Evolutionary conservation across 2,113 vertebrate genomes (phyloP).

Genomic region (Alligator mississippiensis): DNA sequence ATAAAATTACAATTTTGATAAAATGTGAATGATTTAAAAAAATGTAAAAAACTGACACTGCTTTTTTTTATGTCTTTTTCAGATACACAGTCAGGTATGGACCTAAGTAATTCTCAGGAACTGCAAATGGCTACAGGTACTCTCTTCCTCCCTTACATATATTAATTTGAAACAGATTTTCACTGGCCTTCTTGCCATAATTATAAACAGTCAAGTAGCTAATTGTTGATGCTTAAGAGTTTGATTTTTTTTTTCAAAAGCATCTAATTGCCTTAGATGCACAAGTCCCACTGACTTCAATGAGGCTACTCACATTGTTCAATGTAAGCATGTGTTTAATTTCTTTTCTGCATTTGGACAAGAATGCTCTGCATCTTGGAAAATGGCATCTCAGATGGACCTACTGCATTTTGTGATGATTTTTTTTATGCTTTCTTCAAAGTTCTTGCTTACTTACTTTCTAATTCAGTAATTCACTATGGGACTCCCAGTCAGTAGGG

Average conservation of each 20-base stretch:
- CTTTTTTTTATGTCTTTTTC: constrained; percentile 54
- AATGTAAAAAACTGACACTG: background rate
- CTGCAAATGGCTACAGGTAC: constrained; percentile 76
- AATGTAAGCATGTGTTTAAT: background rate
- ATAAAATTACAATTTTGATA: background rate
- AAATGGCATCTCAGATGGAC: background rate
- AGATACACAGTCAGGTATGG: constrained; percentile 73
- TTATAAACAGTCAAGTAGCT: background rate
- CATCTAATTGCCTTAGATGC: background rate
- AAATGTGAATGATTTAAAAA: fast-evolving
- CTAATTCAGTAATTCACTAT: background rate
- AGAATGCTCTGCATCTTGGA: constrained; percentile 26
- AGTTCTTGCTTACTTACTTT: background rate
- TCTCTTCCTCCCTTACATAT: background rate
- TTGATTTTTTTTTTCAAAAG: background rate
- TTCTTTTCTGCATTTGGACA: constrained; percentile 6
- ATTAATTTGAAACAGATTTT: background rate
- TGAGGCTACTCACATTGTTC: background rate
- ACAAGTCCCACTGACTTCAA: background rate
- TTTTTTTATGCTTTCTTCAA: background rate
- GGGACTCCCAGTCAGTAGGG: background rate
- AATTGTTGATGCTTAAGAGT: background rate
- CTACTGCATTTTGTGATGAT: background rate
- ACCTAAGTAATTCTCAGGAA: constrained; percentile 76
- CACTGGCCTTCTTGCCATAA: background rate